Conservation (phyloP, 2,797 vertebrate genomes). For the Mycteria americana region DNA sequence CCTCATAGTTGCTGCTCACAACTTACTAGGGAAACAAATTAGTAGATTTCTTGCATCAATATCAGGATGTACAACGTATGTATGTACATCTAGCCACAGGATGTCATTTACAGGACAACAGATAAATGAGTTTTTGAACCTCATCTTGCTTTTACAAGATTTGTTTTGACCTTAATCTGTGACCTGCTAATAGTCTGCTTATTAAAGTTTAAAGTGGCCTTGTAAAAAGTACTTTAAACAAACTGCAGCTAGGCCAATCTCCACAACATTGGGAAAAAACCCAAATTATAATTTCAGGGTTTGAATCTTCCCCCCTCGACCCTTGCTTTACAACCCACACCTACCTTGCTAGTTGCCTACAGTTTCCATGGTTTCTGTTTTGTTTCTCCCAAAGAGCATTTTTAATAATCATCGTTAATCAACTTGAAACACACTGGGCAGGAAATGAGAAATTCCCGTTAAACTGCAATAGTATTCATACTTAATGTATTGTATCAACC, state of each 20-base stretch:
- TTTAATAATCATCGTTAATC: neutral
- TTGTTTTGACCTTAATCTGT: neutral
- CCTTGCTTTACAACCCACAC: neutral
- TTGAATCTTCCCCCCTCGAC: rapidly evolving
- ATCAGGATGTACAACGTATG: neutral
- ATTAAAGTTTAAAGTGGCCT: neutral
- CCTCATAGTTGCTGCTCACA: neutral
- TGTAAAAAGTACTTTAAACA: neutral
- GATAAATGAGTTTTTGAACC: neutral
- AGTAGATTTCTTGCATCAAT: neutral
- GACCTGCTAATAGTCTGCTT: neutral
- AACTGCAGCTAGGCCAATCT: neutral
- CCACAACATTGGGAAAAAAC: neutral
- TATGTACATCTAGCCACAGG: neutral
- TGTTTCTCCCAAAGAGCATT: neutral
- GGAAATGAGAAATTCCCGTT: neutral
- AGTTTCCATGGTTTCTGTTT: neutral
- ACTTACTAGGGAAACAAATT: neutral
- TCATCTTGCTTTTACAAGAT: neutral
- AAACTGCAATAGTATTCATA: neutral
- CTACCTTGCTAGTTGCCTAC: neutral
- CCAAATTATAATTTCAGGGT: neutral
- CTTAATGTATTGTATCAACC: neutral
- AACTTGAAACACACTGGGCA: neutral
- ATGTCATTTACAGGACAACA: neutral